Conservation (phyloP, 2,888 invertebrate species). For the Chymomyza procnemis region DNA sequence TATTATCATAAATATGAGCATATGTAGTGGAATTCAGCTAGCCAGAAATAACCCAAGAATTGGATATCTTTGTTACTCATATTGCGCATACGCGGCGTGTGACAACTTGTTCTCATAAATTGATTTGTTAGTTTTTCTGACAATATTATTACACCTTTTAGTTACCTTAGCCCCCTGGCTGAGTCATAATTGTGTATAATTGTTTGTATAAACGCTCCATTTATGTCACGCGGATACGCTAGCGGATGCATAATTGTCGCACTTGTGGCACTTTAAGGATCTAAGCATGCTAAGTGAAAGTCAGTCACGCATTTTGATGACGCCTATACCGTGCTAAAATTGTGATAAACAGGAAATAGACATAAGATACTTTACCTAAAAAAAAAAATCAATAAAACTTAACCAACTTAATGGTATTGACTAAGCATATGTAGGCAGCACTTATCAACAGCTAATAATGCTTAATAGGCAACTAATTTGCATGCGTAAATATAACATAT, state of each 20-base stretch:
- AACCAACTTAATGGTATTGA: background rate
- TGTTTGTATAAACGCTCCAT: background rate
- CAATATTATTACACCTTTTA: background rate
- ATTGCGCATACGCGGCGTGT: constrained; percentile 46
- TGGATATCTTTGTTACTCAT: background rate
- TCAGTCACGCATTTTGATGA: constrained; percentile 20
- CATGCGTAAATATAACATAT: constrained; percentile 51
- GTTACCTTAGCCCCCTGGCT: no score
- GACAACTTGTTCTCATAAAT: constrained; percentile 3
- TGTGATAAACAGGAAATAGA: constrained; percentile 4
- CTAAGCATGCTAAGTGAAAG: constrained; percentile 34
- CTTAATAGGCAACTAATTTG: constrained; percentile 46
- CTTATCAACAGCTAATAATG: constrained; percentile 11
- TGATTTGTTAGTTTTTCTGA: background rate
- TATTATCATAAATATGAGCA: background rate
- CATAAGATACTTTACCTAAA: background rate
- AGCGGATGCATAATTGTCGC: background rate
- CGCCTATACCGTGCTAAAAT: constrained; percentile 8
- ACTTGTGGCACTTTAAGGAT: constrained; percentile 1
- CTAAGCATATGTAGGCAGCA: constrained; percentile 6
- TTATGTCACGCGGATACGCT: background rate
- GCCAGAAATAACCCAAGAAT: background rate
- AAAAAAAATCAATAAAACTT: no score
- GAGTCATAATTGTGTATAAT: no score
- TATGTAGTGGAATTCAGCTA: background rate